A percentile compares a stretch with the other conserved stretches of the same genome.
These are phyloP conservation scores for Micrasema longulum DNA, from an alignment of 1,140 invertebrate genomes.

Conservation along the genomic window DNA sequence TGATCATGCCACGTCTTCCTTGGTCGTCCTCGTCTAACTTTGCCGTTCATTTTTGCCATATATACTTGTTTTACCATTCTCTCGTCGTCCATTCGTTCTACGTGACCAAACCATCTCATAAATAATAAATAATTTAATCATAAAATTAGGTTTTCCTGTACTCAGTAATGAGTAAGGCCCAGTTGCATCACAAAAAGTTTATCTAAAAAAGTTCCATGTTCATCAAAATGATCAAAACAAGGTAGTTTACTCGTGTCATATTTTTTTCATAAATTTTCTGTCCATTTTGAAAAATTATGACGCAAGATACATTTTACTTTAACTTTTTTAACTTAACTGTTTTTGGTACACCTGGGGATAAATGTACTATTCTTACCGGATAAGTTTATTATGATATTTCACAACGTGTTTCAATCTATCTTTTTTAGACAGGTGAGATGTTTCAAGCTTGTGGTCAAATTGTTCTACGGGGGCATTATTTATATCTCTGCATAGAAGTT, in stretches of 20 bases:
- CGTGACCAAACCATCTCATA: too few relatives aligned
- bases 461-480: neutral
- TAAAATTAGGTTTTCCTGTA: too few relatives aligned
- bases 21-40: too few relatives aligned
- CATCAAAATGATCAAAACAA: neutral
- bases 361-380: constrained; percentile 41
- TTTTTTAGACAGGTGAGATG: neutral
- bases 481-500: constrained; percentile 28
- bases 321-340: neutral
- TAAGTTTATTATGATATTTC: constrained; percentile 44
- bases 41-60: too few relatives aligned
- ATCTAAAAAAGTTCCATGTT: neutral
- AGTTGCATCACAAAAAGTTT: neutral
- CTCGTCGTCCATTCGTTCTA: too few relatives aligned
- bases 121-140: too few relatives aligned
- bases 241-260: neutral
- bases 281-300: neutral
- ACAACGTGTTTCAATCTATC: constrained; percentile 26
- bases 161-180: too few relatives aligned
- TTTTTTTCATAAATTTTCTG: neutral
- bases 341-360: too few relatives aligned
- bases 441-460: neutral
- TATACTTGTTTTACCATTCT: too few relatives aligned
- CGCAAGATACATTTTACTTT: neutral
- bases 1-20: too few relatives aligned